Conservation (phyloP, 2,113 vertebrate species). For the Albula goreensis region DNA sequence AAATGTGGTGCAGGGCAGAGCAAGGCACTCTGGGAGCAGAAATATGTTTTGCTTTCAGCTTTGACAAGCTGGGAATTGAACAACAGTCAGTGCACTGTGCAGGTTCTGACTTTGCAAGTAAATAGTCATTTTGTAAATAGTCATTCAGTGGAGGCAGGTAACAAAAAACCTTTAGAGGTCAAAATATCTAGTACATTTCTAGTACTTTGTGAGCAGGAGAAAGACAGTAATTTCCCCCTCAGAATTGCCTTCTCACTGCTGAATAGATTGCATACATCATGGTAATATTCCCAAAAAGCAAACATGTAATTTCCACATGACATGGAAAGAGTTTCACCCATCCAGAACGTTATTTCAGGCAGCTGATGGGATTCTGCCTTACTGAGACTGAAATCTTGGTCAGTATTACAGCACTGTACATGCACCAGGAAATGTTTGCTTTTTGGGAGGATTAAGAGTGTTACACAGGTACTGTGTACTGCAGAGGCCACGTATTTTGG, state of each 20-base stretch:
- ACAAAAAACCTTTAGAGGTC: background rate
- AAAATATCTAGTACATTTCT: too few relatives aligned
- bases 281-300: background rate
- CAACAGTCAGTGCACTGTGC: too few relatives aligned
- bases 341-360: background rate
- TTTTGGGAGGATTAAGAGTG: background rate
- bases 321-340: background rate
- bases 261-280: background rate
- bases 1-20: too few relatives aligned
- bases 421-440: background rate
- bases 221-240: background rate
- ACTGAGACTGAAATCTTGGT: background rate
- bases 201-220: background rate
- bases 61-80: too few relatives aligned
- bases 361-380: background rate
- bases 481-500: too few relatives aligned
- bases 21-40: too few relatives aligned
- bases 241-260: background rate
- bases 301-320: too few relatives aligned
- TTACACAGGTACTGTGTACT: too few relatives aligned
- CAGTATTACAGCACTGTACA: background rate
- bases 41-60: too few relatives aligned
- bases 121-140: background rate
- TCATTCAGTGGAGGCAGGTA: background rate
- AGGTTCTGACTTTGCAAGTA: too few relatives aligned